These are phyloP conservation scores for Nyctibius grandis DNA, from an alignment of 2,797 vertebrate genomes.

Conservation along the genomic window DNA sequence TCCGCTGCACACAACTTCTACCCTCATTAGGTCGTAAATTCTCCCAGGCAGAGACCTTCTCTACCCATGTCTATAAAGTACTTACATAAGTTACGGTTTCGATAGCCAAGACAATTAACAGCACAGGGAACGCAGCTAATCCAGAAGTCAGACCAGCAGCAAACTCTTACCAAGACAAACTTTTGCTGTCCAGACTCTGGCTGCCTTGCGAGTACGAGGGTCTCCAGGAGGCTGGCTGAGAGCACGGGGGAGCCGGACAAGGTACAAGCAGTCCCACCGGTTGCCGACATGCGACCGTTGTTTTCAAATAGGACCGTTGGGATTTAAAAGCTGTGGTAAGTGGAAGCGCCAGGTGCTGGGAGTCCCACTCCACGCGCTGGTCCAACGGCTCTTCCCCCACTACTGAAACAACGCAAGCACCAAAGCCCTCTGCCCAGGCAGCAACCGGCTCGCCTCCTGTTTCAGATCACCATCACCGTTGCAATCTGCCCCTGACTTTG, in stretches of 20 bases:
- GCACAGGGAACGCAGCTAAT: not conserved
- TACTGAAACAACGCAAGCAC: not conserved
- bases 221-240: not conserved
- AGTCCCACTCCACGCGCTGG: fast-evolving
- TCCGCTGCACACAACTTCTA: not conserved
- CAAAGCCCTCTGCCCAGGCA: not conserved
- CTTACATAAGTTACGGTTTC: not conserved
- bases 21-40: slow-evolving; percentile 22
- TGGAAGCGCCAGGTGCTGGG: not conserved
- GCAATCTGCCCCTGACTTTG: not conserved
- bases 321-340: not conserved
- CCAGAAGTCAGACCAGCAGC: not conserved
- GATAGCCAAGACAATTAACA: not conserved
- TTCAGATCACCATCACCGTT: not conserved
- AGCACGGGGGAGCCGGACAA: not conserved
- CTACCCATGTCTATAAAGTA: not conserved
- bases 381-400: not conserved
- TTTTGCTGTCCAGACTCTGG: not conserved
- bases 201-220: not conserved
- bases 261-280: not conserved
- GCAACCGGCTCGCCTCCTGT: not conserved
- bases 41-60: not conserved
- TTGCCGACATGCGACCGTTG: not conserved
- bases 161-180: not conserved
- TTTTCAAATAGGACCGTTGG: fast-evolving